A percentile compares a stretch with the other conserved stretches of the same genome.
Evolutionary conservation across 2,888 invertebrate species (phyloP).

Genomic region (Aphrophora alni): DNA sequence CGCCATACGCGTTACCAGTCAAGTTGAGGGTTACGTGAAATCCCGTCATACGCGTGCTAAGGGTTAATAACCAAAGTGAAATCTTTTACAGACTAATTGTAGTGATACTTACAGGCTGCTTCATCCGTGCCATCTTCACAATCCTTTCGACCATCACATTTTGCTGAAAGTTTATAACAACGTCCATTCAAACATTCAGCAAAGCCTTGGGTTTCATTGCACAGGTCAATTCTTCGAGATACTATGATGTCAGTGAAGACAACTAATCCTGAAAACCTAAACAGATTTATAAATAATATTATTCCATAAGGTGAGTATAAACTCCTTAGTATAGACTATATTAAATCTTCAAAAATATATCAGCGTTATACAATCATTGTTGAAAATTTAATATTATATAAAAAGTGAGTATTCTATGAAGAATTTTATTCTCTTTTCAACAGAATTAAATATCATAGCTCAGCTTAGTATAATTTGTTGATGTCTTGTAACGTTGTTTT

Average conservation of each 20-base stretch:
- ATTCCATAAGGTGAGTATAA: background rate
- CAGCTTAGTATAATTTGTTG: no score
- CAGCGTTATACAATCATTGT: no score
- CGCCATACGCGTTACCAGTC: no score
- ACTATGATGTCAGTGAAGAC: slow-evolving; percentile 90
- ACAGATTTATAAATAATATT: slow-evolving; percentile 6
- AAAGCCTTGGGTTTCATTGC: slow-evolving; percentile 75
- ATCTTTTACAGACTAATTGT: no score
- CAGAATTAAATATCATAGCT: no score
- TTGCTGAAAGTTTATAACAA: slow-evolving; percentile 77
- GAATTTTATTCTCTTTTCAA: no score
- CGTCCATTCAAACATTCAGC: slow-evolving; percentile 82
- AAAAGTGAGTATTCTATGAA: no score
- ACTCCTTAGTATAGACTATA: background rate
- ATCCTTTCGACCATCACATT: slow-evolving; percentile 79
- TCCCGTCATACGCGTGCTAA: no score
- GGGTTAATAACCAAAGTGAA: no score
- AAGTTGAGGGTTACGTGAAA: no score
- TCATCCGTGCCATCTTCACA: slow-evolving; percentile 90
- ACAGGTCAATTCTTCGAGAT: slow-evolving; percentile 69
- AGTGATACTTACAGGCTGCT: slow-evolving; percentile 67
- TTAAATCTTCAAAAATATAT: background rate
- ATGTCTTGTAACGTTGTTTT: no score
- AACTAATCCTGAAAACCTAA: slow-evolving; percentile 74
- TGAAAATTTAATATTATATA: no score